These are phyloP conservation scores for Drosophila paranaensis DNA, from an alignment of 2,888 invertebrate species.

Conservation along the genomic window DNA sequence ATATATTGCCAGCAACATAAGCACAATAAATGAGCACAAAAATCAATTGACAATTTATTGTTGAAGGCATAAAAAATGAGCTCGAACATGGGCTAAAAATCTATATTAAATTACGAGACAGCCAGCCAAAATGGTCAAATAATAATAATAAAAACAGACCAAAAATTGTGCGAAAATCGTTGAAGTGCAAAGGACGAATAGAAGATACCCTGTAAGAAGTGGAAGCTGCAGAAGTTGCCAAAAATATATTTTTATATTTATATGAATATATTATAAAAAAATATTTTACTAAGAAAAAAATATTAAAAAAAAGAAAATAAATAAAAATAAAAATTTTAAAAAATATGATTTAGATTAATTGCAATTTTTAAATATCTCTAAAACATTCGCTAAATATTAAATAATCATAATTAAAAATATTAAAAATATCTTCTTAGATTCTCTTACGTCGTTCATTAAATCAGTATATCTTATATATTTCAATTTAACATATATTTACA, in stretches of 20 bases:
- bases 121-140: conserved; percentile 74
- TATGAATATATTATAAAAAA: background rate
- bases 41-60: conserved; percentile 80
- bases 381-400: no score
- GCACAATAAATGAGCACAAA: conserved; percentile 70
- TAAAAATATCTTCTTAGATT: no score
- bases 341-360: no score
- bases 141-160: conserved; percentile 66
- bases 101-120: conserved; percentile 75
- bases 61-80: conserved; percentile 69
- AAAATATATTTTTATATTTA: no score
- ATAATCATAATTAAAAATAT: no score
- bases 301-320: no score
- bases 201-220: conserved; percentile 3
- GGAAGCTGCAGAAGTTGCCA: background rate
- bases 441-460: no score
- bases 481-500: background rate
- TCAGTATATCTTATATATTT: no score
- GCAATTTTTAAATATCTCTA: no score
- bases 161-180: background rate
- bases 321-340: no score
- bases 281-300: background rate
- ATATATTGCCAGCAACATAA: conserved; percentile 56
- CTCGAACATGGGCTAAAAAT: conserved; percentile 49
- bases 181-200: background rate